Conservation (phyloP, 35 echinoderm and acorn worm genomes). For the Apostichopus japonicus region DNA sequence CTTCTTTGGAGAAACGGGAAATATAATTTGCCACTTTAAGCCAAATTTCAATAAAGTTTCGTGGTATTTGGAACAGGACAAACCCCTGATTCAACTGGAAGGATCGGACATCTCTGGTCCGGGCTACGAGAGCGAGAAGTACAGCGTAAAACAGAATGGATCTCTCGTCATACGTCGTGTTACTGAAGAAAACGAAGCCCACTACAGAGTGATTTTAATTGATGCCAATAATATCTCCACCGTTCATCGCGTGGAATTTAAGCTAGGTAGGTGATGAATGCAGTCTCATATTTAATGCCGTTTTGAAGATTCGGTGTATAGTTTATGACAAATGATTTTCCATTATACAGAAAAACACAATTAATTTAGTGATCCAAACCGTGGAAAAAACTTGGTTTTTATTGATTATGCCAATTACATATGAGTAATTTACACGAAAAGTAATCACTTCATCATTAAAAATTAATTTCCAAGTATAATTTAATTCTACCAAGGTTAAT, state of each 20-base stretch:
- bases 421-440: no score
- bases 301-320: no score
- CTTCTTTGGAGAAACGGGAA: background rate
- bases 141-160: background rate
- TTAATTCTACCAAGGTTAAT: no score
- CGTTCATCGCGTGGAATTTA: background rate
- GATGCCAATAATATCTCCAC: background rate
- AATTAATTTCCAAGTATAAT: no score
- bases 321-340: no score
- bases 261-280: background rate
- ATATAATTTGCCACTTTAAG: background rate
- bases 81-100: background rate
- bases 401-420: no score
- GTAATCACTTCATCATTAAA: no score
- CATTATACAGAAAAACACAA: no score
- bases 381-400: no score
- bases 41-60: background rate
- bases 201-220: background rate
- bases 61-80: background rate
- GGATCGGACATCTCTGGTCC: background rate
- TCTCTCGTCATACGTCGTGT: background rate
- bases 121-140: background rate
- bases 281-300: no score
- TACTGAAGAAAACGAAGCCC: background rate
- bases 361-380: no score